Evolutionary conservation across 2,797 vertebrate species (phyloP), one percentile per base, ranked within the genome.

Genomic region (Thaleichthys pacificus): DNA sequence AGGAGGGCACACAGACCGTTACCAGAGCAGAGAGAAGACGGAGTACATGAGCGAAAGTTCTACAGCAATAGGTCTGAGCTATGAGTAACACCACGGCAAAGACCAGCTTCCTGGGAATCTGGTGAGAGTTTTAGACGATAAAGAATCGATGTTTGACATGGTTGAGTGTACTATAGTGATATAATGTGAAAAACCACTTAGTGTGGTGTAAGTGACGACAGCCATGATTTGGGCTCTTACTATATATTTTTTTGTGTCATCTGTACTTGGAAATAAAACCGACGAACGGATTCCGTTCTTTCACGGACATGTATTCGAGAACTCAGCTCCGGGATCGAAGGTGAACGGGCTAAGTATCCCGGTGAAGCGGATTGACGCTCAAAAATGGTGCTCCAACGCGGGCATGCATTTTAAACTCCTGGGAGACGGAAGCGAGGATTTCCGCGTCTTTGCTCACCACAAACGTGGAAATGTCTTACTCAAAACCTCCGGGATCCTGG

Each of bases 321-420:
- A 96, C 91, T 91, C 92, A 0, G 90, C 93, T 19, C 86, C 91
- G 54, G 95, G 95, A 26, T 93, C 93, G 19, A 89, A 91, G 74
- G 93, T 94, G 73, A 92, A 91, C 68, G 95, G 95, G 26, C 84
- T 96, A 68, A 95, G 90, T 83, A 90, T 96, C 81, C 94, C 95
- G 15, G 78, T 95, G 61, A 93, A 91, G 78, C 91, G 95, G 56
- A 85, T 95, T 71, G 92, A 91, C 77, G 87, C 88, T 47, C 89
- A 88, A 73, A 85, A 87, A 70, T 88, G 92, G 89, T 95, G 95
- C 81, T 79, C 88, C 47, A 75, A 80, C 80, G 85, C 88, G 26
- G 89, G 89, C 6, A 85, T 89, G 86, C 93, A 87, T 79, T 89
- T 95, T 62, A 92, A 90, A 89, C 93, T 96, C 82, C 68, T 91